Conservation (phyloP, 2,797 vertebrate genomes). For the Brachyrhaphis roseni region DNA sequence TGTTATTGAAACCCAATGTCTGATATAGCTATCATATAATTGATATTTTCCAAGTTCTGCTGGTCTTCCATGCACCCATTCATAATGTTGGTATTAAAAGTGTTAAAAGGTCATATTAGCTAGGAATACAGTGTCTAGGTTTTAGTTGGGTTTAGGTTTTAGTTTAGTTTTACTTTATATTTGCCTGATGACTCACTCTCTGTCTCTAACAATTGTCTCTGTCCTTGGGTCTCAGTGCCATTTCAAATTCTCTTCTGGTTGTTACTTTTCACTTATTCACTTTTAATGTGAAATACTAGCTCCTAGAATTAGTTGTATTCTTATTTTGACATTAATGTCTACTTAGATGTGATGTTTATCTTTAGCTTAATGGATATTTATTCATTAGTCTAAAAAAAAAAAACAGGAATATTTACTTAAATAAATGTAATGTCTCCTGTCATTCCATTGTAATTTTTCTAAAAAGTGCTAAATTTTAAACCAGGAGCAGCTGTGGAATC, state of each 20-base stretch:
- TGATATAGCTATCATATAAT: neutral
- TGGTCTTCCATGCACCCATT: neutral
- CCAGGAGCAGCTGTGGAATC: constrained; percentile 63
- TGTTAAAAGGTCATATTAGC: neutral
- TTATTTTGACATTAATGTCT: neutral
- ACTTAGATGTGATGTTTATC: neutral
- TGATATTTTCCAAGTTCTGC: neutral
- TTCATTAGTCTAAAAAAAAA: constrained; percentile 43
- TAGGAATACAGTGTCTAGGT: neutral
- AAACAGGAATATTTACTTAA: constrained; percentile 38
- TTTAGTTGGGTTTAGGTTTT: neutral
- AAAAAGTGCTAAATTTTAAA: constrained; percentile 55
- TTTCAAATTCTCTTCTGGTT: neutral
- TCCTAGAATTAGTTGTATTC: neutral
- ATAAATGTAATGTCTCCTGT: constrained; percentile 42
- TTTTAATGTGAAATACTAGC: neutral
- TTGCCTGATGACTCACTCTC: neutral
- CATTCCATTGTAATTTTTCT: constrained; percentile 46
- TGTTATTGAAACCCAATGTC: neutral
- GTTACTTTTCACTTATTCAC: neutral
- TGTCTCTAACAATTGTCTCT: neutral
- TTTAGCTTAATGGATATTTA: constrained; percentile 31
- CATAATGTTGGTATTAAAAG: neutral
- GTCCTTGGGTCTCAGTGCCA: neutral
- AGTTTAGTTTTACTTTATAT: neutral